A percentile compares a stretch with the other conserved stretches of the same genome.
Evolutionary conservation across 2,888 invertebrate genomes (phyloP).

Genomic region (Seira ritae): DNA sequence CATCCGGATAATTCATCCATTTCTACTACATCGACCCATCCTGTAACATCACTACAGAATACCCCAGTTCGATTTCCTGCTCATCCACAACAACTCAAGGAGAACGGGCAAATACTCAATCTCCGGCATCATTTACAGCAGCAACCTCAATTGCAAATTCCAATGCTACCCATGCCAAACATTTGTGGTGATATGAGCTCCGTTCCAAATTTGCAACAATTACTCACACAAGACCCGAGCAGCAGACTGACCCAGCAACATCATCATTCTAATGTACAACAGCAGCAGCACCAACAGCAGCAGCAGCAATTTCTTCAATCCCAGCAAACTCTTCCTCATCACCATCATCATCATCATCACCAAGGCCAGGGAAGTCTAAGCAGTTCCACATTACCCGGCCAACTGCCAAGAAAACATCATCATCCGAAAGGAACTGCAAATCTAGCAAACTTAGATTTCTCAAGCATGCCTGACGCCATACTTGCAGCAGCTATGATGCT

Average conservation of each 20-base stretch:
- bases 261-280: conserved; percentile 11
- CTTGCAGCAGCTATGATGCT: conserved; percentile 73
- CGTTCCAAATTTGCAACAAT: conserved; percentile 52
- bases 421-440: conserved; percentile 42
- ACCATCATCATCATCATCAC: background rate
- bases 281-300: conserved; percentile 35
- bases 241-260: conserved; percentile 22
- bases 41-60: conserved; percentile 25
- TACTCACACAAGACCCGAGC: conserved; percentile 41
- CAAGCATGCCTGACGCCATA: conserved; percentile 72
- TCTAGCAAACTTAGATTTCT: conserved; percentile 67
- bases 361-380: conserved; percentile 12
- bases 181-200: conserved; percentile 69
- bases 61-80: conserved; percentile 42
- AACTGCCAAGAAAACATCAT: conserved; percentile 49
- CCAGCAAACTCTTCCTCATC: too few species aligned
- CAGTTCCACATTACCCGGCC: conserved; percentile 43
- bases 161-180: conserved; percentile 70
- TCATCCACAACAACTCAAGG: conserved; percentile 50
- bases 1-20: conserved; percentile 12
- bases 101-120: conserved; percentile 64
- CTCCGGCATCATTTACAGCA: conserved; percentile 50
- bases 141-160: conserved; percentile 7
- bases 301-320: conserved; percentile 41
- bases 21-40: conserved; percentile 25